phyloP scores from a whole-genome alignment of 2,113 vertebrate genomes.

The Callospermophilus lateralis region DNA sequence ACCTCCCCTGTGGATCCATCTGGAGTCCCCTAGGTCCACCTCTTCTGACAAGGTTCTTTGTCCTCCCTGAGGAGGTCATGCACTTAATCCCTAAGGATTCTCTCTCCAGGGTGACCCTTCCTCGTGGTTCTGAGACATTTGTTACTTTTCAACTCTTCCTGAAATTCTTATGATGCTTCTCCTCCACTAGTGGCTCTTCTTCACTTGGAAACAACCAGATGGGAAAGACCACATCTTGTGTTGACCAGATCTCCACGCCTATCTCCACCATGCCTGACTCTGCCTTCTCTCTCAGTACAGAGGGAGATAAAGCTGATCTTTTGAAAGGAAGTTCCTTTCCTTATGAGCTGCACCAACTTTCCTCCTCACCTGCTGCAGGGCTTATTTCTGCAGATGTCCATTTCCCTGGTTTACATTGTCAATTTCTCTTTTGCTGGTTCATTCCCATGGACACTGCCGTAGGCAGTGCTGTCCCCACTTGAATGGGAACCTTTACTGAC shows the following conservation, averaged over 20 bases:
- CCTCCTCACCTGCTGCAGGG: background rate
- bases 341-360: background rate
- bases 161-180: background rate
- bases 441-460: background rate
- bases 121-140: background rate
- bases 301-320: background rate
- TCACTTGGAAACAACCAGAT: background rate
- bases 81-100: background rate
- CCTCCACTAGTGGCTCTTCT: background rate
- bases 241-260: too few relatives aligned
- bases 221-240: background rate
- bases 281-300: background rate
- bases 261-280: accelerated
- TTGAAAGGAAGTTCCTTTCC: background rate
- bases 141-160: background rate
- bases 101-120: background rate
- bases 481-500: background rate
- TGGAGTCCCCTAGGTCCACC: background rate
- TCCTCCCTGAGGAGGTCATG: background rate
- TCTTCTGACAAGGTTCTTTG: background rate
- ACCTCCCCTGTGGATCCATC: background rate
- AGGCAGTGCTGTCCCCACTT: background rate
- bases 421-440: background rate
- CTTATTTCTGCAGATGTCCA: background rate
- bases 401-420: background rate